These are phyloP conservation scores for Drosophila peninsularis DNA, from an alignment of 2,888 invertebrate genomes.

Conservation along the genomic window DNA sequence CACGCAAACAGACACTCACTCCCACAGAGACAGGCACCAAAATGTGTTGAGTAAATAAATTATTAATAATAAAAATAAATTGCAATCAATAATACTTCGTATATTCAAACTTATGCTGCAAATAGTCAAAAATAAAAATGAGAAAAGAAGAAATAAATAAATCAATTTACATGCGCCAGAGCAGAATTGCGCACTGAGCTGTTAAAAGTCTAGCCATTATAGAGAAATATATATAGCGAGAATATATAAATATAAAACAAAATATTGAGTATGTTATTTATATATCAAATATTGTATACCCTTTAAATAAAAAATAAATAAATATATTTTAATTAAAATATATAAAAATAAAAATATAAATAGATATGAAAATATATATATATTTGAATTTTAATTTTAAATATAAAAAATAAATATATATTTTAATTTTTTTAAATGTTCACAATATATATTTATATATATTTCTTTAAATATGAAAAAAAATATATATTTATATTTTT, in stretches of 20 bases:
- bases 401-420: too few relatives aligned
- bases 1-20: neutral
- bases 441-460: too few relatives aligned
- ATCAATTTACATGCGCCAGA: constrained; percentile 4
- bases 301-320: neutral
- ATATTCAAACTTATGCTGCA: neutral
- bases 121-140: constrained; percentile 6
- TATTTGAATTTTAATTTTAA: too few relatives aligned
- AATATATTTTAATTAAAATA: too few relatives aligned
- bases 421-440: too few relatives aligned
- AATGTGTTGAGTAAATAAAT: constrained; percentile 24
- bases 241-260: neutral
- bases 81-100: constrained; percentile 18
- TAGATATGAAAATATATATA: too few relatives aligned
- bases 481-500: too few relatives aligned
- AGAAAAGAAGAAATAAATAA: neutral
- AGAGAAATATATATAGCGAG: neutral
- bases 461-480: too few relatives aligned
- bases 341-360: too few relatives aligned
- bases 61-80: constrained; percentile 23
- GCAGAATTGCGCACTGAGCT: constrained; percentile 22
- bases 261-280: neutral
- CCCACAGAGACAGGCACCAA: neutral
- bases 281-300: neutral
- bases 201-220: constrained; percentile 4